These are phyloP conservation scores for Pteronura brasiliensis DNA, from an alignment of 2,113 vertebrate species.

Conservation along the genomic window DNA sequence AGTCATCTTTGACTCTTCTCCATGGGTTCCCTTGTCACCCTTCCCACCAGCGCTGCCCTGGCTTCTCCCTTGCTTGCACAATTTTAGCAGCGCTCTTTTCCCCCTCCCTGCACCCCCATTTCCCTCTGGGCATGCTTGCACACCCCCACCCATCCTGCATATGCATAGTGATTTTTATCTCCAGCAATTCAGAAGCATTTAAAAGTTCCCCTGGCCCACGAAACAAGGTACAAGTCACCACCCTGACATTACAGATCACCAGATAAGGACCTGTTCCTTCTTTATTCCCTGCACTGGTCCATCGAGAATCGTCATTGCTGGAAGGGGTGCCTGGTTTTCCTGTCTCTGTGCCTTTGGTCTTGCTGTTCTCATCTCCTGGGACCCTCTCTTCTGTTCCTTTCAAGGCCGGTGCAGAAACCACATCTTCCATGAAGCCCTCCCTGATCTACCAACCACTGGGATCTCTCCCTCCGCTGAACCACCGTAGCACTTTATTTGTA, in stretches of 20 bases:
- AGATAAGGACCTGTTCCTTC: not conserved
- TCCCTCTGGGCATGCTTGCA: not conserved
- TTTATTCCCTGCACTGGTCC: not conserved
- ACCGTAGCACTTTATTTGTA: constrained; percentile 68
- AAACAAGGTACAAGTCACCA: not conserved
- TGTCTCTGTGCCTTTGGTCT: constrained; percentile 59
- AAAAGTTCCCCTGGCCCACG: not conserved
- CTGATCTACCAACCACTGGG: not conserved
- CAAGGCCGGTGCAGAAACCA: constrained; percentile 9
- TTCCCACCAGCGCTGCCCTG: not conserved
- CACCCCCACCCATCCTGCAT: not conserved
- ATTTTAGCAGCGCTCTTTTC: not conserved
- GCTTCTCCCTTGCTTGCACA: not conserved
- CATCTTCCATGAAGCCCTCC: constrained; percentile 45
- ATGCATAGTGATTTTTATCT: not conserved
- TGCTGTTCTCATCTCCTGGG: not conserved
- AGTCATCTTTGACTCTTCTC: not conserved
- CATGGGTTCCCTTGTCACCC: not conserved
- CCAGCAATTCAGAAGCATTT: not conserved
- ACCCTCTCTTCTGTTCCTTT: constrained; percentile 27
- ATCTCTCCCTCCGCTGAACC: constrained; percentile 44
- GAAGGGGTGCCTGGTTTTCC: not conserved
- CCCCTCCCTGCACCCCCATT: not conserved
- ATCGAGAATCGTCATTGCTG: not conserved
- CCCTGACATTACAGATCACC: not conserved